phyloP scores from a whole-genome alignment of 2,888 invertebrate genomes.

The Cerceris rybyensis region DNA sequence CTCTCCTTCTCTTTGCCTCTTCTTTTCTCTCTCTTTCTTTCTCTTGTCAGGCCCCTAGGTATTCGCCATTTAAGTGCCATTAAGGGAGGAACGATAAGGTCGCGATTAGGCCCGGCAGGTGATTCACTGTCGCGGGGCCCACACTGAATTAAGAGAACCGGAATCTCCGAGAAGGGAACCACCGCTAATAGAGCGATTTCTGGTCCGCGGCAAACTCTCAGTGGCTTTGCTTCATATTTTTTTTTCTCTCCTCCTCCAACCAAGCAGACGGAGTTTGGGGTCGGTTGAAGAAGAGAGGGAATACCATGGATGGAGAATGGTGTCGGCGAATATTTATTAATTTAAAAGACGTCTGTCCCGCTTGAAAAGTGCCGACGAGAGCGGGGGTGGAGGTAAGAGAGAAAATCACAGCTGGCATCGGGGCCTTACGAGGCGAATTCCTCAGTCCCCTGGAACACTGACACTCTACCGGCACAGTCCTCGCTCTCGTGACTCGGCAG shows the following conservation, averaged over 20 bases:
- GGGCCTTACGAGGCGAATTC: conserved; percentile 76
- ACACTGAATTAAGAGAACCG: conserved; percentile 53
- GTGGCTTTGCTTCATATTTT: background rate
- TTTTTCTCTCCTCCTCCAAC: background rate
- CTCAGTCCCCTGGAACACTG: conserved; percentile 68
- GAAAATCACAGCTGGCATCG: conserved; percentile 55
- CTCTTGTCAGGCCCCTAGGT: conserved; percentile 25
- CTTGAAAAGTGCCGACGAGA: conserved; percentile 54
- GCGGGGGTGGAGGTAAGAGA: conserved; percentile 45
- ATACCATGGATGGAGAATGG: conserved; percentile 18
- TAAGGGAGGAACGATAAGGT: conserved; percentile 53
- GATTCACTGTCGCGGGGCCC: conserved; percentile 39
- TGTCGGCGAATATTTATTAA: conserved; percentile 63
- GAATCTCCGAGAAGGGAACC: conserved; percentile 35
- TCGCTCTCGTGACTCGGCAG: conserved; percentile 65
- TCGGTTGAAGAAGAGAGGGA: background rate
- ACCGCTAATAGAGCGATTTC: conserved; percentile 65
- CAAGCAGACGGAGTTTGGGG: conserved; percentile 30
- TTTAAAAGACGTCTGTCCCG: conserved; percentile 58
- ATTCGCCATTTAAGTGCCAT: conserved; percentile 57
- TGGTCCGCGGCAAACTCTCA: conserved; percentile 26
- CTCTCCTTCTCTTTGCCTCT: too few relatives aligned
- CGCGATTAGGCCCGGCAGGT: conserved; percentile 52
- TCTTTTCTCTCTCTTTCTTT: too few relatives aligned
- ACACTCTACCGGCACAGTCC: conserved; percentile 62